These are phyloP conservation scores for Ophioninae sp. DNA, from an alignment of 2,888 invertebrate genomes.

Conservation along the genomic window DNA sequence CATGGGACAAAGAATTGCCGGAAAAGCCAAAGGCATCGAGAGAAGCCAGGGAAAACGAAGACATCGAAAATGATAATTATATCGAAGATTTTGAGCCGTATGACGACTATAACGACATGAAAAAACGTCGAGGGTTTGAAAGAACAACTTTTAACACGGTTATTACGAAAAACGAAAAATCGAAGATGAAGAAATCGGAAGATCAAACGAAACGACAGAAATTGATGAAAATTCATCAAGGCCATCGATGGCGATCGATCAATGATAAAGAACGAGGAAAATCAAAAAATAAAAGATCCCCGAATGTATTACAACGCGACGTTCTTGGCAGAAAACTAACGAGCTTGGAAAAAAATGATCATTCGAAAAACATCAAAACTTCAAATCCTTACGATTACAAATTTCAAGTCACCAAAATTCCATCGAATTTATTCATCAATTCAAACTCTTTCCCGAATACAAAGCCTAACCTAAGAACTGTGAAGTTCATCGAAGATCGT, in stretches of 20 bases:
- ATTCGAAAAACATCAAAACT: not conserved
- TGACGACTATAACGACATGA: slow-evolving; percentile 29
- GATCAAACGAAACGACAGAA: slow-evolving; percentile 49
- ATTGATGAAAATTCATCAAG: slow-evolving; percentile 12
- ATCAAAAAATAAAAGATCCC: not conserved
- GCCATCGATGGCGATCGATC: slow-evolving; percentile 33
- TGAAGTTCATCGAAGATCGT: slow-evolving; percentile 51
- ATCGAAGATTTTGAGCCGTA: slow-evolving; percentile 33
- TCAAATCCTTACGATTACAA: not conserved
- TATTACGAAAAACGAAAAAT: slow-evolving; percentile 50
- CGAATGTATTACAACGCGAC: slow-evolving; percentile 35
- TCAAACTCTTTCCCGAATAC: slow-evolving; percentile 1
- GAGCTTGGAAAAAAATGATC: not conserved
- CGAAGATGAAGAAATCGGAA: slow-evolving; percentile 22
- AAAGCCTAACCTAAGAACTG: slow-evolving; percentile 50
- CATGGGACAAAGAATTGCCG: slow-evolving; percentile 67
- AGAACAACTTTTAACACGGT: slow-evolving; percentile 61
- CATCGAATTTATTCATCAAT: no score
- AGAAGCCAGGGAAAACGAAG: slow-evolving; percentile 14
- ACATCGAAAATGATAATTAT: slow-evolving; percentile 29
- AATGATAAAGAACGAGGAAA: not conserved
- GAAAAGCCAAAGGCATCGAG: slow-evolving; percentile 27
- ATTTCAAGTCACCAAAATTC: not conserved
- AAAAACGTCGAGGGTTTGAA: not conserved
- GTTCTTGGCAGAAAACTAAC: slow-evolving; percentile 53